These are phyloP conservation scores for Nephrocerus scutellatus DNA, from an alignment of 2,888 invertebrate species.

Conservation along the genomic window DNA sequence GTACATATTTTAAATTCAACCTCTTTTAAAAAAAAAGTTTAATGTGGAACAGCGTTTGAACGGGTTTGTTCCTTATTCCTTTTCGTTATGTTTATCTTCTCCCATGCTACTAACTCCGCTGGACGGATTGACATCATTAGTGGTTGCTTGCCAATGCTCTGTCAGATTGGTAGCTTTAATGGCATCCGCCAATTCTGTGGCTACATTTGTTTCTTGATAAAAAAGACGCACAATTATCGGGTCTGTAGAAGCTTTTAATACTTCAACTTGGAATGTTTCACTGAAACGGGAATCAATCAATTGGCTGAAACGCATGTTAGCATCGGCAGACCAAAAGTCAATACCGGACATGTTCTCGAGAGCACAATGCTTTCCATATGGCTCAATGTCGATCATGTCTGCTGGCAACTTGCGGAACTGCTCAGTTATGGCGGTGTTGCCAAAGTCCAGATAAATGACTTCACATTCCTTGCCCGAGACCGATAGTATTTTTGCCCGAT, in stretches of 20 bases:
- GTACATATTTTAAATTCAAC: background rate
- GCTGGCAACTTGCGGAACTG: constrained; percentile 56
- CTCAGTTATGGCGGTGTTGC: constrained; percentile 55
- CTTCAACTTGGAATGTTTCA: constrained; percentile 42
- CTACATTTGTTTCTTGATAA: constrained; percentile 40
- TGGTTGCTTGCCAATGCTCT: too few species aligned
- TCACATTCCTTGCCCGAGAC: constrained; percentile 65
- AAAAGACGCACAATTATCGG: constrained; percentile 38
- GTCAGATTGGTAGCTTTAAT: background rate
- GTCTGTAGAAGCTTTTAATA: constrained; percentile 18
- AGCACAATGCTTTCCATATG: constrained; percentile 56
- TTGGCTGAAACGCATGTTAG: constrained; percentile 57
- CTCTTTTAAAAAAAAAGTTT: too few species aligned
- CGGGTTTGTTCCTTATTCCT: background rate
- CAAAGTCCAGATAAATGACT: constrained; percentile 67
- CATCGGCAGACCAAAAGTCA: constrained; percentile 57
- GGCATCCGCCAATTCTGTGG: constrained; percentile 27
- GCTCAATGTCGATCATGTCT: constrained; percentile 51
- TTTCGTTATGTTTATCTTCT: background rate
- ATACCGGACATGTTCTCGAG: constrained; percentile 48
- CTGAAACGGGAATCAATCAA: constrained; percentile 60
- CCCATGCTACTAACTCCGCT: constrained; percentile 12
- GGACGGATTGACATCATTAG: constrained; percentile 15
- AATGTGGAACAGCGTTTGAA: constrained; percentile 1
- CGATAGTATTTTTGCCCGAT: constrained; percentile 67